Base-by-base conservation (phyloP, 2,797 vertebrate genomes). In the Myoxocephalus aenaeus region DNA sequence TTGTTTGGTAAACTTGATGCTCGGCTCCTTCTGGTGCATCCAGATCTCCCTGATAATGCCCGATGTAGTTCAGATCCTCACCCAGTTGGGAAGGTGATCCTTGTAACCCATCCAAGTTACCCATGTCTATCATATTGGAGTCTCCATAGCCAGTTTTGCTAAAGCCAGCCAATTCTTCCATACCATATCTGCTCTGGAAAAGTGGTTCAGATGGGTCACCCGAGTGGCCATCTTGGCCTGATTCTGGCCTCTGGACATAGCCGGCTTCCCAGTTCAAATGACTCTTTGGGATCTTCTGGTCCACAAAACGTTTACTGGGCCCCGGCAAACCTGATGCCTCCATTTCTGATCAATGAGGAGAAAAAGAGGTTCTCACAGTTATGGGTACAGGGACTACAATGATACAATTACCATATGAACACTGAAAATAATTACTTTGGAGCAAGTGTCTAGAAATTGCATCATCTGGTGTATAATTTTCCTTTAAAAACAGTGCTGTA, bases 251-350 rank as follows among this genome's bases (percentile, higher is more conserved):
- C 56, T 92, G 93, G 67, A 85, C 83, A 54, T 93, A 89, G 62
- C 88, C 76, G 22, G 86, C 56, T 54, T 91, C 93, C 93, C 94
- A 95, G 20, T 91, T 92, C 2, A 92, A 77, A 36, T 91, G 90
- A 77, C 89, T 92, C 79, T 92, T 92, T 69, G 91, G 83, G 34
- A 91, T 85, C 75, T 91, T 93, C 70, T 92, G 91, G 65, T 93
- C 91, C 59, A 40, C 88, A 64, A 92, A 93, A 29, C 34, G 81
- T 81, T 93, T 93, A 78, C 90, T 93, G 48, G 92, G 86, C 25
- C 90, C 90, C 0, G 92, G 90, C 17, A 88, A 72, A 66, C 71
- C 80, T 11, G 92, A 87, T 25, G 76, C 65, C 15, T 93, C 91
- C 2, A 86, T 82, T 76, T 90, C 87, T 93, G 76, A 63, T 15